phyloP scores from a whole-genome alignment of 2,888 invertebrate genomes.

The Petrophora chlorosata region DNA sequence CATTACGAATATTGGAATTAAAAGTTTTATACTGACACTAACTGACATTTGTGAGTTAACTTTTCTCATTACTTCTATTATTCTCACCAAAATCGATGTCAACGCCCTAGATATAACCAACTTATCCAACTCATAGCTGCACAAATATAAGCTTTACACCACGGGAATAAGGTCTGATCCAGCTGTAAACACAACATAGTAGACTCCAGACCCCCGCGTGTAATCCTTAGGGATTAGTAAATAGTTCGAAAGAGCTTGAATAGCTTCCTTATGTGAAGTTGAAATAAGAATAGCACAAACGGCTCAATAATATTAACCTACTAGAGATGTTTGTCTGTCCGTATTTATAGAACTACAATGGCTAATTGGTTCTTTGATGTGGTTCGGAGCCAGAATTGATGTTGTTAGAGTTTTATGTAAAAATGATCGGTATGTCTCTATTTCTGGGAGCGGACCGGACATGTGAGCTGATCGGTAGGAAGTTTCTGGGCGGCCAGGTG shows the following conservation, averaged over 20 bases:
- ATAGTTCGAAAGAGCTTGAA: constrained; percentile 27
- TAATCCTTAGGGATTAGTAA: constrained; percentile 57
- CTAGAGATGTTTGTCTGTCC: constrained; percentile 18
- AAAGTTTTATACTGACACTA: no score
- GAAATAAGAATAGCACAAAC: constrained; percentile 25
- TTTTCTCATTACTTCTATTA: constrained; percentile 7
- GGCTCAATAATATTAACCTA: constrained; percentile 16
- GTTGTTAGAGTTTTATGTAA: not conserved
- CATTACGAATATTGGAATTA: no score
- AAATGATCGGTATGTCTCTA: no score
- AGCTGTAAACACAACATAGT: constrained; percentile 31
- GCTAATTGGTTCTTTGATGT: constrained; percentile 17
- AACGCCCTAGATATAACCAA: constrained; percentile 16
- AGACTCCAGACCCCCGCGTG: constrained; percentile 33
- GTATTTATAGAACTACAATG: constrained; percentile 22
- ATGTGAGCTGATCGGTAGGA: no score
- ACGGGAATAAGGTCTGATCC: constrained; percentile 3
- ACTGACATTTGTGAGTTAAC: not conserved
- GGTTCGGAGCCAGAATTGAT: constrained; percentile 8
- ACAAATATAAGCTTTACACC: constrained; percentile 5
- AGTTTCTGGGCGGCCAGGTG: no score
- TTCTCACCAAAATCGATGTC: constrained; percentile 18
- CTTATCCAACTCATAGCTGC: not conserved
- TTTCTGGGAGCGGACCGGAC: no score
- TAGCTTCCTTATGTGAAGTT: constrained; percentile 32